phyloP scores from a whole-genome alignment of 2,888 invertebrate species.

The Leucoptera coffeella region DNA sequence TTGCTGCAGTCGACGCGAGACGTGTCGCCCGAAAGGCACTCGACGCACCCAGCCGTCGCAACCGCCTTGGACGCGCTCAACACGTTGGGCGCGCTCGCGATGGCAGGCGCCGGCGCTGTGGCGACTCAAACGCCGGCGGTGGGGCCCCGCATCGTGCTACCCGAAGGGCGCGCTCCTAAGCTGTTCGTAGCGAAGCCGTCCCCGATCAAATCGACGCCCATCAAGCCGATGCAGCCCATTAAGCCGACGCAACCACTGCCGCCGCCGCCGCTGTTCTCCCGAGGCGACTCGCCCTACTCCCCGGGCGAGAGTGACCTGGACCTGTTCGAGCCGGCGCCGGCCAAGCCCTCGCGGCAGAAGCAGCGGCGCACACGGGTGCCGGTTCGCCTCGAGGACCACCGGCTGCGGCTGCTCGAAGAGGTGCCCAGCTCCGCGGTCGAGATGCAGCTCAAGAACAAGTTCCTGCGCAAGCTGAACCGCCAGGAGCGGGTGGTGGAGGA shows the following conservation, averaged over 20 bases:
- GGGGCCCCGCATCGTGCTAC: conserved; percentile 23
- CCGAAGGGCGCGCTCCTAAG: conserved; percentile 42
- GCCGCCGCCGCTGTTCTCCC: conserved; percentile 33
- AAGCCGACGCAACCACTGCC: conserved; percentile 13
- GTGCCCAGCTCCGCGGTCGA: conserved; percentile 90
- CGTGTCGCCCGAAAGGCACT: conserved; percentile 26
- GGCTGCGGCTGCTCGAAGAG: conserved; percentile 79
- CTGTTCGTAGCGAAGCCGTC: conserved; percentile 44
- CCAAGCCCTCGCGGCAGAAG: conserved; percentile 13
- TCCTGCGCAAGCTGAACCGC: conserved; percentile 90
- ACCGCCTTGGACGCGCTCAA: too few species aligned
- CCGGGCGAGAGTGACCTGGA: conserved; percentile 86
- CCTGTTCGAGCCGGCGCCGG: conserved; percentile 66
- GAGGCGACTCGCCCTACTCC: conserved; percentile 74
- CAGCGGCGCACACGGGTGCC: conserved; percentile 2
- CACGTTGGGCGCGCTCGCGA: too few species aligned
- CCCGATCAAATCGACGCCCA: conserved; percentile 53
- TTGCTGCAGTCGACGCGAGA: conserved; percentile 47
- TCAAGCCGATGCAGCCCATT: conserved; percentile 41
- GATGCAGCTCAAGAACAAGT: conserved; percentile 93
- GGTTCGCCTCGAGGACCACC: conserved; percentile 63
- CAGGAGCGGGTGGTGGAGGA: conserved; percentile 97
- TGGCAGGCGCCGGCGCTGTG: too few species aligned
- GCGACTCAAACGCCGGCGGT: too few species aligned
- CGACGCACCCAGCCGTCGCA: conserved; percentile 7